Conservation (phyloP, 2,113 vertebrate species). For the Pseudorasbora parva region DNA sequence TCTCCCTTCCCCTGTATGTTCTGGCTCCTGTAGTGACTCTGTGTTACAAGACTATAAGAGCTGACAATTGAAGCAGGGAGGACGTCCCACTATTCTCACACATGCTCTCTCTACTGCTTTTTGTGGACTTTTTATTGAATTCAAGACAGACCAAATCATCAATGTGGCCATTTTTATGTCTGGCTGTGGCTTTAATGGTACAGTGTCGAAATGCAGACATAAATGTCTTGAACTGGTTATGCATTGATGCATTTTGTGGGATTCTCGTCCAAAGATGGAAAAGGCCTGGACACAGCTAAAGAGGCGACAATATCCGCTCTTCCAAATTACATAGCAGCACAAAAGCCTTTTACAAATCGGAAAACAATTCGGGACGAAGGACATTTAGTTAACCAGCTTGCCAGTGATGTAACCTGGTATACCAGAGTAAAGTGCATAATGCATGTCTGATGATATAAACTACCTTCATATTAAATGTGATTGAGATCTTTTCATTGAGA, state of each 20-base stretch:
- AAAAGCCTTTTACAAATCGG: conserved; percentile 45
- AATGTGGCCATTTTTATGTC: conserved; percentile 37
- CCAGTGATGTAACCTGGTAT: conserved; percentile 49
- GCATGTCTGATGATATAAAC: conserved; percentile 54
- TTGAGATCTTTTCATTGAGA: conserved; percentile 47
- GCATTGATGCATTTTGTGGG: conserved; percentile 44
- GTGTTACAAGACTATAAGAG: conserved; percentile 20
- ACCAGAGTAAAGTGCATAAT: conserved; percentile 49
- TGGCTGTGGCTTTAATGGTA: conserved; percentile 49
- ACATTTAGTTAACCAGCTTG: conserved; percentile 47
- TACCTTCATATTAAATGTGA: conserved; percentile 55
- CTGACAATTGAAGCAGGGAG: conserved; percentile 23
- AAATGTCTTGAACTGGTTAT: conserved; percentile 52
- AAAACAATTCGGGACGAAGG: conserved; percentile 48
- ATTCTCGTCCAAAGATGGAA: conserved; percentile 47
- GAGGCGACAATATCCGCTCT: conserved; percentile 54
- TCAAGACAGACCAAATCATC: conserved; percentile 23
- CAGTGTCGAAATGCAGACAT: conserved; percentile 35
- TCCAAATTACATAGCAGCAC: conserved; percentile 58
- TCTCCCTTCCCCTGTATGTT: conserved; percentile 40
- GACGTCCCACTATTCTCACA: conserved; percentile 24
- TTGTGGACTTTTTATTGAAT: conserved; percentile 28
- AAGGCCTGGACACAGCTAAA: conserved; percentile 40
- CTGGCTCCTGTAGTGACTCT: conserved; percentile 42
- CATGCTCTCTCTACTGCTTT: conserved; percentile 11